A percentile compares a stretch with the other conserved stretches of the same genome.
Conservation (phyloP, 2,113 vertebrate species). For the Neofelis nebulosa region DNA sequence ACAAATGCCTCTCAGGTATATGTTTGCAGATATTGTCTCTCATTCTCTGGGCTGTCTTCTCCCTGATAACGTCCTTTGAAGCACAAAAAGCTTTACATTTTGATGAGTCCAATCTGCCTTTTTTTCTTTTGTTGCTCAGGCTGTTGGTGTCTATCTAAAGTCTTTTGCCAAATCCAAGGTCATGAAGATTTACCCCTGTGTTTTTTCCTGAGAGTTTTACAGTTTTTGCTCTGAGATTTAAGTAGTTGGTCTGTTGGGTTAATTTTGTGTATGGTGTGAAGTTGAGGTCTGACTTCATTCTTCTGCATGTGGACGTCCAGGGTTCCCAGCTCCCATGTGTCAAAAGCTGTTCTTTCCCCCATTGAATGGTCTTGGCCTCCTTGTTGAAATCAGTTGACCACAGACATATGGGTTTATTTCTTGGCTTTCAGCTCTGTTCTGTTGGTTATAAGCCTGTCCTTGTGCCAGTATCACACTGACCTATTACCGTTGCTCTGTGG, state of each 20-base stretch:
- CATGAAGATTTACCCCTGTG: not conserved
- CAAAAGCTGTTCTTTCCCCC: not conserved
- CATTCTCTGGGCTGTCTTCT: not conserved
- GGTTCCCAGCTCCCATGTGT: not conserved
- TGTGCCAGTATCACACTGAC: not conserved
- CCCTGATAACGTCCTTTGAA: not conserved
- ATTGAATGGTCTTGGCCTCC: not conserved
- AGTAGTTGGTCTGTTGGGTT: not conserved
- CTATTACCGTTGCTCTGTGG: not conserved
- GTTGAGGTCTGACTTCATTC: not conserved
- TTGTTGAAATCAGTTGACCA: not conserved
- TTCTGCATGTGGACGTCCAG: not conserved
- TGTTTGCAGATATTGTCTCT: not conserved
- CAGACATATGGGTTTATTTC: not conserved
- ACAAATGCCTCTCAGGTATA: no score
- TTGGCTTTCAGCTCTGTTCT: not conserved
- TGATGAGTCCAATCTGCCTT: not conserved
- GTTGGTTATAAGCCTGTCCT: rapidly evolving
- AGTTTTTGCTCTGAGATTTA: not conserved
- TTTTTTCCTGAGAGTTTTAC: not conserved
- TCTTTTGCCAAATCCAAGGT: not conserved
- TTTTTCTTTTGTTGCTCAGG: not conserved
- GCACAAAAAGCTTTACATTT: not conserved
- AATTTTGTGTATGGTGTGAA: not conserved
- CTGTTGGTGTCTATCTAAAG: not conserved